Evolutionary conservation across 2,113 vertebrate genomes (phyloP), one percentile per base, ranked within the genome.

Genomic region (Corythoichthys haematopterus): DNA sequence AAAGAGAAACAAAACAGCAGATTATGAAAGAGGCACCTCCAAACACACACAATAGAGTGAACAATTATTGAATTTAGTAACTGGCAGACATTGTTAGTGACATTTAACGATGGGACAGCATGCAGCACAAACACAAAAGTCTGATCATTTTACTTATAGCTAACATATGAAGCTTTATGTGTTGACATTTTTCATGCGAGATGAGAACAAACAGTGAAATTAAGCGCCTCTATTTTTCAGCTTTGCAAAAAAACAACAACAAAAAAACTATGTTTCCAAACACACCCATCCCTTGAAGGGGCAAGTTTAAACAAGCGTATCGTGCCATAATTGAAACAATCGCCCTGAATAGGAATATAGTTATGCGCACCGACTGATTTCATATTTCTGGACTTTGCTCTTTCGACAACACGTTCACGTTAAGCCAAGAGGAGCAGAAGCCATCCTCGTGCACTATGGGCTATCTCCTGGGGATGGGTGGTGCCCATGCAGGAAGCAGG

Each of bases 1-100:
- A 76, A 79, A 85, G 67, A 87, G 80, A 88, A 61, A 88, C 87
- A 81, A 80, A 74, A 88, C 73, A 88, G 67, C 88, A 90, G 89
- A 87, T 92, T 90, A 88, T 88, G 87, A 88, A 70, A 89, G 82
- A 78, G 80, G 84, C 82, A 89, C 78, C 76, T 86, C 77, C 74
- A 79, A 84, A 84, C 70, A 80, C 69, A 80, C 74, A 82, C 72
- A 80, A 70, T 61, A 69, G 83, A 75, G 74, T 72, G 43, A 60
- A 59, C 53, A 80, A 59, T 79, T 47, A 75, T 45, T 45, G 74
- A 56, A 58, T 62, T 78, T 33, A 75, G 70, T 67, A 48, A 69
- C 59, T 53, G 50, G 72, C 66, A 67, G 64, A 64, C 51, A 11
- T 20, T 64, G 65, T 75, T 51, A 80, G 78, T 78, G 59, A 72